Conservation (phyloP, 2,888 invertebrate species). For the Papilio gigon region DNA sequence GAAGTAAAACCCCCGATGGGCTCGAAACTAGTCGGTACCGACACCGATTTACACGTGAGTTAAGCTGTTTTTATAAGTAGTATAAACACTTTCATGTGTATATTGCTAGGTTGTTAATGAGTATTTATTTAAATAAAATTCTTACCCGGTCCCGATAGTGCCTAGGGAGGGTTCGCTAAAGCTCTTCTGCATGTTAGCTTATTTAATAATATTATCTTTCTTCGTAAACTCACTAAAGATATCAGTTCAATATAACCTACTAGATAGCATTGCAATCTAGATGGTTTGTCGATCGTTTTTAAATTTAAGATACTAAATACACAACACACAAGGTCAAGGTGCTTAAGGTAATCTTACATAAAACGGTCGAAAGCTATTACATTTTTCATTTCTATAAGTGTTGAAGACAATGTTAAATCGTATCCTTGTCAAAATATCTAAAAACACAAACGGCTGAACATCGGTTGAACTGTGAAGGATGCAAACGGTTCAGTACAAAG, state of each 20-base stretch:
- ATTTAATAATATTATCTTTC: too few species aligned
- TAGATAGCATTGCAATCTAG: not conserved
- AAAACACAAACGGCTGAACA: not conserved
- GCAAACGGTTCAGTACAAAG: slow-evolving; percentile 24
- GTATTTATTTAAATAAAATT: too few species aligned
- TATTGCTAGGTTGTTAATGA: too few species aligned
- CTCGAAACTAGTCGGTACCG: too few species aligned
- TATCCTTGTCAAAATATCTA: not conserved
- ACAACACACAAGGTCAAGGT: too few species aligned
- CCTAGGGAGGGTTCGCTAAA: slow-evolving; percentile 68
- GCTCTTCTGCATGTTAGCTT: slow-evolving; percentile 56
- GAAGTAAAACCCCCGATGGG: too few species aligned
- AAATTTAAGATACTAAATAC: not conserved
- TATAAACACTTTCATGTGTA: too few species aligned
- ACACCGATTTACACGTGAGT: too few species aligned
- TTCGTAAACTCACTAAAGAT: too few species aligned
- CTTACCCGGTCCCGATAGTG: slow-evolving; percentile 57
- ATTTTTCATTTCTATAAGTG: not conserved
- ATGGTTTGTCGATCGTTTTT: not conserved
- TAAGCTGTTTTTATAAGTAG: too few species aligned
- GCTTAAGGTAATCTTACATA: too few species aligned
- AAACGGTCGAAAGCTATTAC: too few species aligned
- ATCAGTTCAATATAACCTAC: not conserved
- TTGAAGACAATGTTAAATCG: not conserved
- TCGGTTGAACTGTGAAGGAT: slow-evolving; percentile 14